Base-by-base conservation (phyloP, 1,140 invertebrate species). In the Cherax destructor region DNA sequence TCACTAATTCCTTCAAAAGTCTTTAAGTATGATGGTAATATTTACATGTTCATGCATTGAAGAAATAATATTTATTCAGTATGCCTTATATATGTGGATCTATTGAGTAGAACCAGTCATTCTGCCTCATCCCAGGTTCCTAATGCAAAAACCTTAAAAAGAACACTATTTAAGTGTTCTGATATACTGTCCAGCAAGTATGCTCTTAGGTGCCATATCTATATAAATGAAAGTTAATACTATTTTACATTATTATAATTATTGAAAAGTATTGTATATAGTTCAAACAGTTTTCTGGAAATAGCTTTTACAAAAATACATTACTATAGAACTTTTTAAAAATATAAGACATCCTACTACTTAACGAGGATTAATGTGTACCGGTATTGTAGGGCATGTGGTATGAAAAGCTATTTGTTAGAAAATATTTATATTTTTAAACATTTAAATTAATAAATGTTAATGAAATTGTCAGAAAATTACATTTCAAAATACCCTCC, bases 1-100 rank as follows among this genome's bases (percentile, higher is more conserved):
- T 9, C 89, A 91, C 61, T 91, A 85, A 80, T 61, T 21, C 9
- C 49, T 24, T 18, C 30, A 50, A 49, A 77, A 56, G 50, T 72
- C 9, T n/a, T 47, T 41, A 59, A 77, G 18, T 59, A 24, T 41
- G 24, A 52, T 30, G 21, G 24, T 69, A 83, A 56, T 56, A 47
- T 18, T 69, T 69, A 47, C 18, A 49, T 41, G 81, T 69, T 11
- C 7, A 83, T 78, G 41, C 24, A 83, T 61, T 41, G 30, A 56
- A 83, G 52, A 41, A 52, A 41, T 83, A n/a, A 24, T 50, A 83
- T 83, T 56, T 24, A 4, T 61, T 83, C 30, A 13, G 13, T 83
- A 24, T 50, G 11, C 49, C 56, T 24, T 16, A 69, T 65, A n/a
- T 18, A 16, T 30, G 6, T 47, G 81, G 41, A 52, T 61, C 59